phyloP scores from a whole-genome alignment of 1,140 invertebrate species.

The Drosophila bifasciata region DNA sequence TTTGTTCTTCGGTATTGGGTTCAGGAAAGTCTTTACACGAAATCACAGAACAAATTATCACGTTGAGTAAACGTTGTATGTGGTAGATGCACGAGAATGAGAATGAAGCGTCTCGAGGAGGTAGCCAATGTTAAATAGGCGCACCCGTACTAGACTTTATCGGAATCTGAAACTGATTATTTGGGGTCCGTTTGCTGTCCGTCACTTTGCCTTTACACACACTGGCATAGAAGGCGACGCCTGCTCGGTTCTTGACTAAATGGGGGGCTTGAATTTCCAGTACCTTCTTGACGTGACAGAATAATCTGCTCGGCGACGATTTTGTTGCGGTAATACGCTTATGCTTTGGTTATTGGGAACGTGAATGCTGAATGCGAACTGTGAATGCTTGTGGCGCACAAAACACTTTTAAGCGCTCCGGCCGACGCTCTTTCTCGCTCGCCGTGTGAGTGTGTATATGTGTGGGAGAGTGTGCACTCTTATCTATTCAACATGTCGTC shows the following conservation, averaged over 20 bases:
- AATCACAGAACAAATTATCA: conserved; percentile 79
- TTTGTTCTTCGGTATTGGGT: conserved; percentile 48
- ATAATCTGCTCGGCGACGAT: conserved; percentile 42
- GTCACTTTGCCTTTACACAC: conserved; percentile 90
- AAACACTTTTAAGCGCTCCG: conserved; percentile 78
- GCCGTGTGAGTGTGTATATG: conserved; percentile 18
- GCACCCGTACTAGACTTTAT: conserved; percentile 42
- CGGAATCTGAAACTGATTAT: conserved; percentile 6
- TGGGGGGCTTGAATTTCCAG: conserved; percentile 57
- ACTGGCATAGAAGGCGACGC: conserved; percentile 93
- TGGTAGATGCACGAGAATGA: conserved; percentile 69
- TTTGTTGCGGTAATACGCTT: conserved; percentile 38
- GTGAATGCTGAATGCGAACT: conserved; percentile 74
- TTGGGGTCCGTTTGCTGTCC: conserved; percentile 53
- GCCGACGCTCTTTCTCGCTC: conserved; percentile 39
- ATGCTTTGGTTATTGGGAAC: conserved; percentile 57
- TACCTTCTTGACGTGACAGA: conserved; percentile 60
- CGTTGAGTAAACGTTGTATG: conserved; percentile 34
- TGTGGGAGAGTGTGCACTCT: conserved; percentile 40
- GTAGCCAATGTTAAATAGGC: conserved; percentile 73
- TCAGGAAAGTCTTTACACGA: conserved; percentile 69
- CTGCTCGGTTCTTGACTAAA: conserved; percentile 63
- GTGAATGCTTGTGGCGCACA: conserved; percentile 53
- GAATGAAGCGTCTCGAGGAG: conserved; percentile 68
- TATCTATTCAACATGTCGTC: conserved; percentile 76